These are phyloP conservation scores for Pongo pygmaeus DNA, from an alignment of 2,113 vertebrate species.

Conservation along the genomic window DNA sequence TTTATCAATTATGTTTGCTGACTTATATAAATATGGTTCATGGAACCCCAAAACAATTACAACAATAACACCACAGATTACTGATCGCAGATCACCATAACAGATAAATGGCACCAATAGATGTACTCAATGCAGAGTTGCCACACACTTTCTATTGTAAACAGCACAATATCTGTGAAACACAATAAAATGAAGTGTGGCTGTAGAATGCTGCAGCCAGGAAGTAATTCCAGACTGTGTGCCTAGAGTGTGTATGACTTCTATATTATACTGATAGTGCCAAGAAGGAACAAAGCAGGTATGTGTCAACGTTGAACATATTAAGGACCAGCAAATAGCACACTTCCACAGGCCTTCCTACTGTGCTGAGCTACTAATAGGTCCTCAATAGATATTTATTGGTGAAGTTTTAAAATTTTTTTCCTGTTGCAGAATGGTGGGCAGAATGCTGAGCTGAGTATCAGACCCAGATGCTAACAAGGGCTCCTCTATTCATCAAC, in stretches of 20 bases:
- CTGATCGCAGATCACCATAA: not conserved
- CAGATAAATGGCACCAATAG: not conserved
- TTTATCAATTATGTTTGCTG: not conserved
- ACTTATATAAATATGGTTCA: not conserved
- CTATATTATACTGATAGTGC: not conserved
- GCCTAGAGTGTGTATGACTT: not conserved
- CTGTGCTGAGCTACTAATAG: not conserved
- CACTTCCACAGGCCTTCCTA: not conserved
- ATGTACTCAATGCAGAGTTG: not conserved
- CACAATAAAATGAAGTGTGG: not conserved
- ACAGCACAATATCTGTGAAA: not conserved
- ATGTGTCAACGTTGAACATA: not conserved
- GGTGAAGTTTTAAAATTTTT: not conserved
- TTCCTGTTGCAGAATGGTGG: not conserved
- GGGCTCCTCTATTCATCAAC: not conserved
- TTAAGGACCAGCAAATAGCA: not conserved
- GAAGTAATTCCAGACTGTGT: not conserved
- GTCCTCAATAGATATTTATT: not conserved
- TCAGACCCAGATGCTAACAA: not conserved
- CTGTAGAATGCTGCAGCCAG: not conserved
- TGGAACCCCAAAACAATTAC: not conserved
- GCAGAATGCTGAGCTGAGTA: not conserved
- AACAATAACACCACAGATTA: not conserved
- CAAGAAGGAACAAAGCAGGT: not conserved
- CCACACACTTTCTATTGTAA: not conserved